These are phyloP conservation scores for Meloidogyne hapla DNA, from an alignment of 1,140 invertebrate genomes.

Conservation along the genomic window DNA sequence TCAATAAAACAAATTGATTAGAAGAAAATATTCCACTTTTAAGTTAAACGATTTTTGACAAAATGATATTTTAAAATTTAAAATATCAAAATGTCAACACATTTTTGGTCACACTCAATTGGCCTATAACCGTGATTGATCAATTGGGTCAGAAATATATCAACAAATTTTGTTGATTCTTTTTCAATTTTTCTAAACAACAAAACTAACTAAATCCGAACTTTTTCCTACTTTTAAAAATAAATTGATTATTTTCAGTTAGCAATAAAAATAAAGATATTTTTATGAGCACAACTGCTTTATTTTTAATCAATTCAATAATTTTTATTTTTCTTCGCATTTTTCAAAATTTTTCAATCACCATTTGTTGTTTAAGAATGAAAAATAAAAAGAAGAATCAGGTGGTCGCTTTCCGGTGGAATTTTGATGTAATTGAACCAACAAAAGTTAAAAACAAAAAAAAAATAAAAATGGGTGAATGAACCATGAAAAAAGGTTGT, in stretches of 20 bases:
- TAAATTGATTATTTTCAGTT: not conserved
- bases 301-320: not conserved
- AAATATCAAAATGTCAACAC: too few relatives aligned
- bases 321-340: not conserved
- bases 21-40: too few relatives aligned
- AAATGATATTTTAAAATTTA: too few relatives aligned
- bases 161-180: not conserved
- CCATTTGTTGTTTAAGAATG: not conserved
- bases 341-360: not conserved
- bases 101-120: not conserved
- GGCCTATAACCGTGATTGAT: not conserved
- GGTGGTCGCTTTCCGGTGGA: not conserved
- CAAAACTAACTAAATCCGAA: not conserved
- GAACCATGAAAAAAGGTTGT: constrained; percentile 5
- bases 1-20: too few relatives aligned
- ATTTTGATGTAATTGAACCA: not conserved
- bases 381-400: not conserved
- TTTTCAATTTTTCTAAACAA: not conserved
- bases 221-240: not conserved
- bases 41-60: too few relatives aligned
- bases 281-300: not conserved
- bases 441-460: not conserved
- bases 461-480: not conserved
- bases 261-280: not conserved
- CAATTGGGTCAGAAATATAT: too few relatives aligned